Base-by-base conservation (phyloP, 2,888 invertebrate genomes). In the Leptopterna dolabrata region DNA sequence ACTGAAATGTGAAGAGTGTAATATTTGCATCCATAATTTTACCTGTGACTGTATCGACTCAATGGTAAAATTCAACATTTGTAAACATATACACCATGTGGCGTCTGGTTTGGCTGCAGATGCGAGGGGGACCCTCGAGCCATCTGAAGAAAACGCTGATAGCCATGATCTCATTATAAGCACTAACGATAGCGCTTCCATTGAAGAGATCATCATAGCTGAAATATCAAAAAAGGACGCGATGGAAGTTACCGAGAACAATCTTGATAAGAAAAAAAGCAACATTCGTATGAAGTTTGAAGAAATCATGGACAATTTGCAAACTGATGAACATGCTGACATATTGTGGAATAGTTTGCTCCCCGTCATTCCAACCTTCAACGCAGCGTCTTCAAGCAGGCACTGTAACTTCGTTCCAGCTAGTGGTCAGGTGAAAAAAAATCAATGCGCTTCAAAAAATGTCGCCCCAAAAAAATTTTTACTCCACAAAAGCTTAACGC, bases 21-120 rank as follows among this genome's bases (percentile, higher is more conserved):
- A 19, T 1, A 83, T 83, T 14, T 70, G 71, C 36, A 83, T 83
- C 9, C 83, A 83, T 36, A 36, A 70, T 29, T 83, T 83, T 63
- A 63, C n/a, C 9, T 83, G 83, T 43, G 55, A 47, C 19, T 81
- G 83, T 13, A 41, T 83, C 11, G 83, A 83, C 24, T 70, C 70
- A n/a, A 30, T 63, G 30, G 36, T 70, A 27, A 71, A 71, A 71
- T 30, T 30, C 16, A 71, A 71, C 1, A 71, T 71, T 71, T 71
- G 71, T 30, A 71, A 71, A 16, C 71, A 24, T 30, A 27, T 27
- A 11, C 27, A 71, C 71, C 27, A 1, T 71, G 71, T 71, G 30
- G 27, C 71, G 0, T 71, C 71, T 30, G 13, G 27, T 27, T 0
- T 11, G 27, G 13, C 27, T 27, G 29, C 11, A 71, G 30, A n/a